A percentile compares a stretch with the other conserved stretches of the same genome.
Evolutionary conservation across 2,113 vertebrate species (phyloP).

Genomic region (Microcebus ravelobensis): DNA sequence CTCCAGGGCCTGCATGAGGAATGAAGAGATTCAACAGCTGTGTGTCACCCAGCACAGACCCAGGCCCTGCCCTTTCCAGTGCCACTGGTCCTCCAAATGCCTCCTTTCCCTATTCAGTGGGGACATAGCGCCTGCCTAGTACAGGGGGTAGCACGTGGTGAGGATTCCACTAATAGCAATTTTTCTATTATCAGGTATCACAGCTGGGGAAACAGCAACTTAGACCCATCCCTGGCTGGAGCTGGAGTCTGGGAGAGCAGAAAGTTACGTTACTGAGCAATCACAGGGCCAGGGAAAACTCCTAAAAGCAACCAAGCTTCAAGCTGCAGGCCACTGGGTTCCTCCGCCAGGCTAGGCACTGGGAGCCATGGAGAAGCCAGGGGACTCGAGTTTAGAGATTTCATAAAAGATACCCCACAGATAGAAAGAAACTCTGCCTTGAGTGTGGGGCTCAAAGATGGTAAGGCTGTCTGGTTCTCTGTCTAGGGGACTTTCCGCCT

Average conservation of each 20-base stretch:
- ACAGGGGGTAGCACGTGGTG: not conserved
- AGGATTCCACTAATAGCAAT: not conserved
- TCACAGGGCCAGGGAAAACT: not conserved
- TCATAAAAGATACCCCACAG: accelerated
- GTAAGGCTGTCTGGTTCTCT: not conserved
- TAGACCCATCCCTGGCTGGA: not conserved
- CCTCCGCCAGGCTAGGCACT: not conserved
- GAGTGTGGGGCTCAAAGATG: not conserved
- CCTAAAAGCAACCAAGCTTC: not conserved
- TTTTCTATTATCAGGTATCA: slow-evolving; percentile 27
- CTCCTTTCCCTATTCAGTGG: not conserved
- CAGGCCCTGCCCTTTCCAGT: not conserved
- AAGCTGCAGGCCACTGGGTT: not conserved
- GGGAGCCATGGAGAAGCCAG: not conserved
- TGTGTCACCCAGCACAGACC: not conserved
- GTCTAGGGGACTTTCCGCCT: not conserved
- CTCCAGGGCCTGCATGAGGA: not conserved
- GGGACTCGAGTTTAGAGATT: not conserved
- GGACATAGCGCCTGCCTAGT: not conserved
- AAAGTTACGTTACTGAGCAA: not conserved
- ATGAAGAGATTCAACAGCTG: not conserved
- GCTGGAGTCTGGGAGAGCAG: not conserved
- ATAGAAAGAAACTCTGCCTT: not conserved
- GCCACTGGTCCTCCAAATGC: not conserved
- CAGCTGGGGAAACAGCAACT: not conserved